Conservation (phyloP, 1,140 invertebrate species). For the Mactra quadrangularis region DNA sequence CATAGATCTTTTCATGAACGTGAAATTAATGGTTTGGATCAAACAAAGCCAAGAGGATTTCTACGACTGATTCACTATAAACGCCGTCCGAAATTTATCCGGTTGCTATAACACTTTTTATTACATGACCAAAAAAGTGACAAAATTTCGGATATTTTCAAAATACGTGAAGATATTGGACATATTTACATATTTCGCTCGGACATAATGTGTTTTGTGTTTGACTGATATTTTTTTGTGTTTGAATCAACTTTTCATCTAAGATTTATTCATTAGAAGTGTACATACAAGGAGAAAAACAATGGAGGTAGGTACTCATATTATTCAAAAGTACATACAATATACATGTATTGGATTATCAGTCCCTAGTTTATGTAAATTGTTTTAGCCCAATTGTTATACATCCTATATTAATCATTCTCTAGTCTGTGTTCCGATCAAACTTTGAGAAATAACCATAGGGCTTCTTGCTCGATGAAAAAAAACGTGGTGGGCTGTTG, state of each 20-base stretch:
- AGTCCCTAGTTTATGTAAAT: no score
- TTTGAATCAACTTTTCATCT: no score
- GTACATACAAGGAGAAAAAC: background rate
- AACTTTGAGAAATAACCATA: no score
- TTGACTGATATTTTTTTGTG: conserved; percentile 3
- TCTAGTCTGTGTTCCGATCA: no score
- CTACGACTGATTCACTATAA: background rate
- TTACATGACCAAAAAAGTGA: background rate
- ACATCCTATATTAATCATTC: no score
- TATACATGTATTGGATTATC: no score
- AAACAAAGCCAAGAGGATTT: conserved; percentile 17
- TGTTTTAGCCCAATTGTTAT: no score
- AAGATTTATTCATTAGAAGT: background rate
- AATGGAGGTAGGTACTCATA: conserved; percentile 36
- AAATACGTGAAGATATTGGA: no score
- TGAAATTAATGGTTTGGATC: conserved; percentile 52
- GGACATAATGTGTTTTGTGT: conserved; percentile 42
- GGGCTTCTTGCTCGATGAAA: no score
- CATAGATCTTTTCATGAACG: conserved; percentile 34
- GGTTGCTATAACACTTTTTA: conserved; percentile 29
- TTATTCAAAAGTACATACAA: background rate
- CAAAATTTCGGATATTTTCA: conserved; percentile 15
- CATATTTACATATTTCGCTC: no score
- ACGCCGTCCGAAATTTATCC: background rate
- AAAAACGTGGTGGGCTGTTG: no score